phyloP scores from a whole-genome alignment of 2,888 invertebrate species.

The Philonicus albiceps region DNA sequence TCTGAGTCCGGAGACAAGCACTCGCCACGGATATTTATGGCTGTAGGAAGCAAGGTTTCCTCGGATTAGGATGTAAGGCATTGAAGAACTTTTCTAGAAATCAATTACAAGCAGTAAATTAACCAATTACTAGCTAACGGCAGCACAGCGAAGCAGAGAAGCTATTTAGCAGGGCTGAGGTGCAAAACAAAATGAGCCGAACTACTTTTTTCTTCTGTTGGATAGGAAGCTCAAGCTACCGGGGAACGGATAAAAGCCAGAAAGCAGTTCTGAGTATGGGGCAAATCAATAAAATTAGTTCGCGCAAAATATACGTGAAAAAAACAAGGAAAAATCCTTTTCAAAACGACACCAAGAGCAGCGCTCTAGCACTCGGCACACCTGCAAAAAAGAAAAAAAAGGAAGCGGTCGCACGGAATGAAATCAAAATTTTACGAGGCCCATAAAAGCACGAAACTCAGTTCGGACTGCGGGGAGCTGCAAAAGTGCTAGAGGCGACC shows the following conservation, averaged over 20 bases:
- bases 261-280: neutral
- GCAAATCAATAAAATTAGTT: neutral
- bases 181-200: neutral
- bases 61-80: conserved; percentile 91
- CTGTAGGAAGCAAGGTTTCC: conserved; percentile 88
- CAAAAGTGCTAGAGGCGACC: neutral
- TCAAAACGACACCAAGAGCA: neutral
- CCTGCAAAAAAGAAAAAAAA: neutral
- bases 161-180: neutral
- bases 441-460: neutral
- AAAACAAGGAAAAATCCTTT: neutral
- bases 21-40: conserved; percentile 87
- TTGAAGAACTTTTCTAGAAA: conserved; percentile 58
- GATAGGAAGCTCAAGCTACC: neutral
- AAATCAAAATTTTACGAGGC: conserved; percentile 4
- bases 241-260: neutral
- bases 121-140: neutral
- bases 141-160: neutral
- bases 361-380: neutral
- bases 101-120: conserved; percentile 33
- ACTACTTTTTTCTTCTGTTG: neutral
- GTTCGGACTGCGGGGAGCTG: neutral
- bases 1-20: conserved; percentile 86
- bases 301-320: neutral
- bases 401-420: neutral